Conservation (phyloP, 2,113 vertebrate genomes). For the Esox niger region DNA sequence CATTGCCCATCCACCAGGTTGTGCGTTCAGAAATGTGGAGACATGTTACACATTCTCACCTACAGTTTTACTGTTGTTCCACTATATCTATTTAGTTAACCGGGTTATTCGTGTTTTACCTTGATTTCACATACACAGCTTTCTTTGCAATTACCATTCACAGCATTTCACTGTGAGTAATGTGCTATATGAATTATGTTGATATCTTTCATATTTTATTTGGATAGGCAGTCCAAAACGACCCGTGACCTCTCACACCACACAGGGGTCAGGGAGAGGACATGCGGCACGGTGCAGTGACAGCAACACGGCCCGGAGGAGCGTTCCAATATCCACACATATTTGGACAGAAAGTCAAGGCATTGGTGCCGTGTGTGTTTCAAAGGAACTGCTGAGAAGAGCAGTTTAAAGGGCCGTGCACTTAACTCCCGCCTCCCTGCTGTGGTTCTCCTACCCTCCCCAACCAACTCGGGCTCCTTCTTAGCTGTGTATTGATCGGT, state of each 20-base stretch:
- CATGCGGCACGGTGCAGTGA: conserved; percentile 50
- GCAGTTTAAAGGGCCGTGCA: conserved; percentile 48
- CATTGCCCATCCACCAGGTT: conserved; percentile 6
- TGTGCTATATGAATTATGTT: too few relatives aligned
- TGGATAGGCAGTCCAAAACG: conserved; percentile 26
- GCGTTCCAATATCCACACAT: conserved; percentile 66
- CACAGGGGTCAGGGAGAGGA: conserved; percentile 57
- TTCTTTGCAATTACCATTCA: too few relatives aligned
- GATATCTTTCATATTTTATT: too few relatives aligned
- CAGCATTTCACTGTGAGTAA: too few relatives aligned
- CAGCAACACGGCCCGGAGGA: conserved; percentile 59
- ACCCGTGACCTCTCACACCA: conserved; percentile 51
- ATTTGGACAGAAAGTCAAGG: conserved; percentile 56
- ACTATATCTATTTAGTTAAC: too few relatives aligned
- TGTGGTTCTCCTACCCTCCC: conserved; percentile 25
- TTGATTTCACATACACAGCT: too few relatives aligned
- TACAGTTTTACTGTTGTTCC: too few relatives aligned
- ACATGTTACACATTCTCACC: too few relatives aligned
- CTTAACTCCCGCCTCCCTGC: conserved; percentile 56
- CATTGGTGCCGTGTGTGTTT: conserved; percentile 53
- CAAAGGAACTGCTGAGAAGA: conserved; percentile 65
- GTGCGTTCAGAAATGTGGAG: conserved; percentile 30
- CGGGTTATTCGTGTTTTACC: too few relatives aligned
- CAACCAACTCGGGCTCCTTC: background rate
- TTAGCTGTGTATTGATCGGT: background rate